Conservation (phyloP, 2,888 invertebrate genomes). For the Drosophila kambysellisi region DNA sequence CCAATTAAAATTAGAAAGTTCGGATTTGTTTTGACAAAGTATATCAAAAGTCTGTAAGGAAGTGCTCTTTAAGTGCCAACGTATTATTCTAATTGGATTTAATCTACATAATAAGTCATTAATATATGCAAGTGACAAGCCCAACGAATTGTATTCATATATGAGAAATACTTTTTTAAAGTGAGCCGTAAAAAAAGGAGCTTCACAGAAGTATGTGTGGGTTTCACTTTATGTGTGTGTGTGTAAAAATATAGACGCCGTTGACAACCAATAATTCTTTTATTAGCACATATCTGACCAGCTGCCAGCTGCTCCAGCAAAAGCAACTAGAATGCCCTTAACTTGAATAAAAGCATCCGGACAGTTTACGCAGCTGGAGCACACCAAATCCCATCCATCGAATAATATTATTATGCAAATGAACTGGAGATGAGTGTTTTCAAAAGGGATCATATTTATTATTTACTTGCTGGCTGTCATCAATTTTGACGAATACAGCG, state of each 20-base stretch:
- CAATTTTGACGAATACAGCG: slow-evolving; percentile 53
- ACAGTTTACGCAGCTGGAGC: slow-evolving; percentile 15
- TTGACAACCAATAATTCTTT: slow-evolving; percentile 39
- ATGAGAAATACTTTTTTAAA: slow-evolving; percentile 33
- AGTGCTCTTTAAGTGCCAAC: slow-evolving; percentile 37
- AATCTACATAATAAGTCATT: slow-evolving; percentile 28
- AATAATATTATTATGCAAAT: slow-evolving; percentile 74
- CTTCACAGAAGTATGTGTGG: background rate
- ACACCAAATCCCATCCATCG: slow-evolving; percentile 18
- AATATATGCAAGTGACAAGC: slow-evolving; percentile 41
- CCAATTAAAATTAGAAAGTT: slow-evolving; percentile 12
- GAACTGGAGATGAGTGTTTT: slow-evolving; percentile 64
- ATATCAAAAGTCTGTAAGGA: background rate
- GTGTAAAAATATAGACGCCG: slow-evolving; percentile 2
- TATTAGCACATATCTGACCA: slow-evolving; percentile 26
- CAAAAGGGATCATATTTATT: slow-evolving; percentile 75
- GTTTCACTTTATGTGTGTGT: background rate
- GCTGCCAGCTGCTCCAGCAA: slow-evolving; percentile 12
- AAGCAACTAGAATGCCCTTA: slow-evolving; percentile 8
- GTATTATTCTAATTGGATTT: slow-evolving; percentile 39
- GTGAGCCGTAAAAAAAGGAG: slow-evolving; percentile 4
- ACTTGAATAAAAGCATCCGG: slow-evolving; percentile 25
- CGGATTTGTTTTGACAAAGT: too few species aligned
- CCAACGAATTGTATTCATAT: slow-evolving; percentile 6
- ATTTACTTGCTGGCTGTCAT: slow-evolving; percentile 79